A percentile compares a stretch with the other conserved stretches of the same genome.
Evolutionary conservation across 2,113 vertebrate genomes (phyloP).

Genomic region (Lycaon pictus): DNA sequence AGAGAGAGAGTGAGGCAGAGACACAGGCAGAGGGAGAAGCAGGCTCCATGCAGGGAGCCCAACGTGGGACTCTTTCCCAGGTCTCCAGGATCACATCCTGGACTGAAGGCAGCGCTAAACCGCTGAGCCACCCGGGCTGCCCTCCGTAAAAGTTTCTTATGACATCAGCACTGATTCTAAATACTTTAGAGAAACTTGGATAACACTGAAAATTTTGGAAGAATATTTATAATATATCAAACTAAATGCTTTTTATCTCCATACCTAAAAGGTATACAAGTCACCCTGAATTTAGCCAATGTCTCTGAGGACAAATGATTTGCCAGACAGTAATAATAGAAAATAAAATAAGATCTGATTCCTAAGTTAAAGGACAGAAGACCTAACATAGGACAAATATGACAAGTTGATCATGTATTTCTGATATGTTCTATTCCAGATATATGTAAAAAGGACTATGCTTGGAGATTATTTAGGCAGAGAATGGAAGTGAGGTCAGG

Average conservation of each 20-base stretch:
- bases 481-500: neutral
- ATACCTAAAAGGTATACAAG: neutral
- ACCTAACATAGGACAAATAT: neutral
- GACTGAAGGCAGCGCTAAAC: too few relatives aligned
- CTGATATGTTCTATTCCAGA: neutral
- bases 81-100: too few relatives aligned
- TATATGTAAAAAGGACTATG: neutral
- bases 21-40: too few relatives aligned
- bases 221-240: neutral
- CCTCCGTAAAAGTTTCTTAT: neutral
- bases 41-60: too few relatives aligned
- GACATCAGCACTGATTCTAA: neutral
- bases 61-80: too few relatives aligned
- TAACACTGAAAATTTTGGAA: neutral
- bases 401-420: neutral
- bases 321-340: neutral
- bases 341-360: neutral
- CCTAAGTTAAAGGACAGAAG: neutral
- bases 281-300: neutral
- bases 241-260: neutral
- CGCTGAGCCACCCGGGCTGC: too few relatives aligned
- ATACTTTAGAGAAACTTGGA: neutral
- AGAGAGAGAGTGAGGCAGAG: too few relatives aligned
- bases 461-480: neutral
- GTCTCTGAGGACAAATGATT: slow-evolving; percentile 1